Conservation (phyloP, 2,888 invertebrate species). For the Polylopha cassiicola region DNA sequence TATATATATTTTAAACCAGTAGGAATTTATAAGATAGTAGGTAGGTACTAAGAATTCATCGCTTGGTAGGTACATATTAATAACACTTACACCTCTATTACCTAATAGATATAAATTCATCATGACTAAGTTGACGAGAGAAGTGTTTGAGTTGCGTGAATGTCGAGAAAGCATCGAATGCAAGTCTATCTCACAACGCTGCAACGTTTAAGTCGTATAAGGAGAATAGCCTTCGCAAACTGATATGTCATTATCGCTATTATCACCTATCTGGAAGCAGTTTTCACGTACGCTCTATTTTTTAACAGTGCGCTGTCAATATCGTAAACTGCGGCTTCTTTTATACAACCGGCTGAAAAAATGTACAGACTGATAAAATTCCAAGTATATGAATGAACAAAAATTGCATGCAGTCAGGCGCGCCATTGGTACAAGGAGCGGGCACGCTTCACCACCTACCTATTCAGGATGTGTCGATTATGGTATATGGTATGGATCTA, state of each 20-base stretch:
- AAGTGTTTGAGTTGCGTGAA: too few species aligned
- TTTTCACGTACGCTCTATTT: conserved; percentile 32
- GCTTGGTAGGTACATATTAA: too few species aligned
- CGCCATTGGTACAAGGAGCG: conserved; percentile 37
- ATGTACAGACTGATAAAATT: conserved; percentile 26
- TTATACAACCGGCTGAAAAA: conserved; percentile 35
- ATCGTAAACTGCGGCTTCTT: conserved; percentile 34
- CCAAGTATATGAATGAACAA: conserved; percentile 63
- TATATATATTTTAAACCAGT: too few species aligned
- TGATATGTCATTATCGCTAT: conserved; percentile 37
- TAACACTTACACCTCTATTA: too few species aligned
- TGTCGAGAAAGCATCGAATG: conserved; percentile 1
- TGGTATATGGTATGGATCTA: conserved; percentile 68
- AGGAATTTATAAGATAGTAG: too few species aligned
- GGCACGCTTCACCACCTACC: conserved; percentile 69
- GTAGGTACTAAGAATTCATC: too few species aligned
- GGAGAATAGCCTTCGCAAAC: conserved; percentile 25
- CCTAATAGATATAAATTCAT: too few species aligned
- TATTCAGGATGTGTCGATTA: conserved; percentile 72
- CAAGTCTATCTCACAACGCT: conserved; percentile 15
- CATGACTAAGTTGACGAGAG: too few species aligned
- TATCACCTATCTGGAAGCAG: conserved; percentile 37
- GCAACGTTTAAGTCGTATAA: conserved; percentile 35
- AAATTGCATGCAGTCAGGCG: conserved; percentile 38
- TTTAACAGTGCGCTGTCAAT: conserved; percentile 25